Conservation (phyloP, 1,140 invertebrate species). For the Proales similis region DNA sequence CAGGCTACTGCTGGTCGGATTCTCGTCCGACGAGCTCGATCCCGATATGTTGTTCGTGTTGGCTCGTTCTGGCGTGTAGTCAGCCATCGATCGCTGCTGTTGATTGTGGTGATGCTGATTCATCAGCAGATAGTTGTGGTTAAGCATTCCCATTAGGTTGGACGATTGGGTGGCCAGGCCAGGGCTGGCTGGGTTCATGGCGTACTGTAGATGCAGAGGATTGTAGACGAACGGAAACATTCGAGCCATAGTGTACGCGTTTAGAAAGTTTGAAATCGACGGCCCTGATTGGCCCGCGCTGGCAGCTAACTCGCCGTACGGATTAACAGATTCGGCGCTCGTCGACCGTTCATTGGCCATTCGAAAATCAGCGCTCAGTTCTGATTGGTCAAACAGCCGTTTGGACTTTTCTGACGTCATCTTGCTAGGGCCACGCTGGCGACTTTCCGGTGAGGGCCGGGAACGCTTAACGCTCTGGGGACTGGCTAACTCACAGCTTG, state of each 20-base stretch:
- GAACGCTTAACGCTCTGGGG: conserved; percentile 7
- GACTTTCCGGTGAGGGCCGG: background rate
- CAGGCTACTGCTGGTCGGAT: conserved; percentile 25
- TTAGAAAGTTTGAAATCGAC: conserved; percentile 20
- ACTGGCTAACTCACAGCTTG: conserved; percentile 2
- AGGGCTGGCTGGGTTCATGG: background rate
- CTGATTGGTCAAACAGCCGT: background rate
- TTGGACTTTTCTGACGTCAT: too few relatives aligned
- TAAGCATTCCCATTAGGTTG: conserved; percentile 20
- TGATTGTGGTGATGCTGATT: background rate
- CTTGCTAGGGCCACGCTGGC: too few relatives aligned
- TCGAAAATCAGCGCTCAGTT: too few relatives aligned
- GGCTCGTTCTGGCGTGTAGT: background rate
- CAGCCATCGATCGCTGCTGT: background rate
- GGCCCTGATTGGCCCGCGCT: background rate
- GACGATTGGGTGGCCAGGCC: background rate
- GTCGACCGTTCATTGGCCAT: background rate
- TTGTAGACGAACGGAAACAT: conserved; percentile 35
- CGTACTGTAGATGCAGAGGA: conserved; percentile 18
- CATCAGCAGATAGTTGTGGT: conserved; percentile 22
- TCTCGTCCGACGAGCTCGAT: conserved; percentile 17
- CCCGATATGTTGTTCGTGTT: background rate
- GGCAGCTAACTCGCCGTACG: too few relatives aligned
- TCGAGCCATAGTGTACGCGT: conserved; percentile 29
- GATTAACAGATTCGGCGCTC: conserved; percentile 6